Evolutionary conservation across 1,140 invertebrate genomes (phyloP), one percentile per base, ranked within the genome.

Genomic region (Harpegnathos saltator): DNA sequence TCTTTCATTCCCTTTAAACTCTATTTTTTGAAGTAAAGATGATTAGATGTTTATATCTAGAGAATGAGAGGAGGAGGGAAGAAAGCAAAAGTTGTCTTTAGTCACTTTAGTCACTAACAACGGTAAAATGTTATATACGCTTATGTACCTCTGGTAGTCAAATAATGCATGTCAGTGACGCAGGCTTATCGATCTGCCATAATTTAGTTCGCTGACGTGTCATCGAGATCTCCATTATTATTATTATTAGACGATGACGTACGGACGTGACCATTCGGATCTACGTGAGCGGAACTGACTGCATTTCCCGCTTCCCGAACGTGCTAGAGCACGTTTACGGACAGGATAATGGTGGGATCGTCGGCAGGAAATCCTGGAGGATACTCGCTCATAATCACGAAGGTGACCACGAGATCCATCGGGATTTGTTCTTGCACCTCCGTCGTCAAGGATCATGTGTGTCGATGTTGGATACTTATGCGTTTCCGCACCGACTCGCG

Each of bases 331-430:
- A 48, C 59, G 33, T 82, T 84, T 81, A 77, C 24, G 65, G 82
- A 73, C n/a, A 50, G 44, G 72, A 85, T 89, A 89, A 87, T 85
- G 65, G 69, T 15, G n/a, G 17, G n/a, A 59, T 59, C 15, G 24
- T 15, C 19, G 14, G 22, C n/a, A 38, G 33, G 17, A 74, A 48
- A 48, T 12, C 56, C 1, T 22, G 38, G 52, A 33, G 19, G 52
- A 44, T n/a, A 7, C n/a, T 59, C 1, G 33, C 15, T 58, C 22
- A 56, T 59, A 22, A 59, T 59, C 15, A 22, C 22, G 33, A n/a
- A 59, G 12, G 33, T 44, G 9, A 73, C 22, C 11, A 12, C 17
- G n/a, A 48, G 11, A 73, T 73, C 22, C 19, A 17, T 14, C 26
- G n/a, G n/a, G 1, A 66, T 48, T 9, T 9, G 3, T 74, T 61